phyloP scores from a whole-genome alignment of 2,797 vertebrate genomes.

The Diplodus puntazzo region DNA sequence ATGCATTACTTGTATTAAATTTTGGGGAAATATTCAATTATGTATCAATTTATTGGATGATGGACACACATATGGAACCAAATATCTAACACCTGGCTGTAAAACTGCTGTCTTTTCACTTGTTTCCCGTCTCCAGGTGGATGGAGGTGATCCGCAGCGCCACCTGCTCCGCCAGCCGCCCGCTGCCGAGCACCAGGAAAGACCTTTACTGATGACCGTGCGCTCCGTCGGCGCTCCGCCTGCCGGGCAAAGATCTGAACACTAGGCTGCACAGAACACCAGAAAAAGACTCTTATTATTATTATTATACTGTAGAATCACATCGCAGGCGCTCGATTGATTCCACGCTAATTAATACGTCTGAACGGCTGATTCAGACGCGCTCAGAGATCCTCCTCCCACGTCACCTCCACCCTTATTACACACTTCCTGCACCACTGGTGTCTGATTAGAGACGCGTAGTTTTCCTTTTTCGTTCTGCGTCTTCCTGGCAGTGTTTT shows the following conservation, averaged over 20 bases:
- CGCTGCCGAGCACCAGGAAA: conserved; percentile 86
- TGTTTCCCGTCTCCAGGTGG: conserved; percentile 86
- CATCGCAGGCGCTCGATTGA: neutral
- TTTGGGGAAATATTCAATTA: no score
- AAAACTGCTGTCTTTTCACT: neutral
- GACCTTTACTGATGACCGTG: conserved; percentile 83
- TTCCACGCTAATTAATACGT: conserved; percentile 21
- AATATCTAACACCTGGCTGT: neutral
- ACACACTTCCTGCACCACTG: conserved; percentile 34
- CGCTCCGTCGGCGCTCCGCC: neutral
- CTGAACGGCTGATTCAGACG: neutral
- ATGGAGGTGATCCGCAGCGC: conserved; percentile 99
- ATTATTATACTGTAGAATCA: neutral
- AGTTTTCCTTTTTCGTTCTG: conserved; percentile 12
- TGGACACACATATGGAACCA: no score
- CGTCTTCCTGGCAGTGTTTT: neutral
- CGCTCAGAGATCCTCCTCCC: conserved; percentile 26
- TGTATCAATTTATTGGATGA: no score
- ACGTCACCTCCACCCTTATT: conserved; percentile 12
- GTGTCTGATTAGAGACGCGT: conserved; percentile 2
- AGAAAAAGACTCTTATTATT: conserved; percentile 20
- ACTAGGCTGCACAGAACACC: conserved; percentile 29
- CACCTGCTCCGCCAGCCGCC: conserved; percentile 91
- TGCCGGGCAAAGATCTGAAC: no score
- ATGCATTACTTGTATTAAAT: neutral